Evolutionary conservation across 1,140 invertebrate genomes (phyloP).

Genomic region (Homalodisca vitripennis): DNA sequence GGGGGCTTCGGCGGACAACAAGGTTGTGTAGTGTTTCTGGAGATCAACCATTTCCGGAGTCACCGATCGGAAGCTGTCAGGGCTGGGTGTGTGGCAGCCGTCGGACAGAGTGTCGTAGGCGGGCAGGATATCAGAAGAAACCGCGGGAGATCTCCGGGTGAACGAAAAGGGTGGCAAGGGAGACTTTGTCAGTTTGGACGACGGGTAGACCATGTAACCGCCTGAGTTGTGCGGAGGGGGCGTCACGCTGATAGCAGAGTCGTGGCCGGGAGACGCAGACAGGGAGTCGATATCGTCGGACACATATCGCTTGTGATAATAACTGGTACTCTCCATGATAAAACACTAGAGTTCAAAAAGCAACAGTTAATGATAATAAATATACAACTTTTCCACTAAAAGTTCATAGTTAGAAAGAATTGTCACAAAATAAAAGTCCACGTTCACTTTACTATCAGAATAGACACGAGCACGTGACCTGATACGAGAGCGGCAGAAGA

Average conservation of each 20-base stretch:
- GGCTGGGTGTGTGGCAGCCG: conserved; percentile 60
- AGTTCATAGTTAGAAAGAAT: neutral
- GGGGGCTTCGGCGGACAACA: neutral
- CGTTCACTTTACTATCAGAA: neutral
- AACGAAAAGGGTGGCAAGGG: conserved; percentile 20
- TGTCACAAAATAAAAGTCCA: neutral
- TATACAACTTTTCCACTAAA: too few species aligned
- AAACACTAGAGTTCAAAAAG: neutral
- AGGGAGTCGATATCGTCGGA: neutral
- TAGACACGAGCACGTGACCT: neutral
- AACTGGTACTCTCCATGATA: neutral
- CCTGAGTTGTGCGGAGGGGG: neutral
- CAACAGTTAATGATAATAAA: neutral
- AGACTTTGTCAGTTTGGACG: conserved; percentile 4
- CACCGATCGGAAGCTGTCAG: conserved; percentile 56
- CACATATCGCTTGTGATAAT: neutral
- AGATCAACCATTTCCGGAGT: conserved; percentile 46
- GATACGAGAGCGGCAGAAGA: neutral
- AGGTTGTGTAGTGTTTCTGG: conserved; percentile 4
- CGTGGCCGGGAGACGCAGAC: conserved; percentile 2
- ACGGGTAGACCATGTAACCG: neutral
- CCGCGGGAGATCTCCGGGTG: conserved; percentile 6
- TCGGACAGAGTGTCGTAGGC: conserved; percentile 50
- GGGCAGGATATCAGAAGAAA: neutral
- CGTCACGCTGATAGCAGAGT: conserved; percentile 21